phyloP scores from a whole-genome alignment of 2,888 invertebrate genomes.

The Rhagophthalmus giganteus region DNA sequence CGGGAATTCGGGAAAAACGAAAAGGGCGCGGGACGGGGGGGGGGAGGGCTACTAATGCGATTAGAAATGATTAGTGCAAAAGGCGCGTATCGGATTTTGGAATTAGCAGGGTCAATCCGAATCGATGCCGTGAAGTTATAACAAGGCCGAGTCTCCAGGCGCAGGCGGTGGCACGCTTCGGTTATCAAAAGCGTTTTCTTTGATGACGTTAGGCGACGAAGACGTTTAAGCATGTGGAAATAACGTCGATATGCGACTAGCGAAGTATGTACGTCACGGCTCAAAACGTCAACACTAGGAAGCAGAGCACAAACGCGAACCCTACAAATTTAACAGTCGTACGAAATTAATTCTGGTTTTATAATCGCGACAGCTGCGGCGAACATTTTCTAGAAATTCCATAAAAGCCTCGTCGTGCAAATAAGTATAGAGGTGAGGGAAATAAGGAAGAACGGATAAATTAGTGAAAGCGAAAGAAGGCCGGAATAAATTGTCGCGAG shows the following conservation, averaged over 20 bases:
- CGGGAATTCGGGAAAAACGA: too few relatives aligned
- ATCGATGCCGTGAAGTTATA: slow-evolving; percentile 12
- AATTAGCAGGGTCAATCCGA: slow-evolving; percentile 12
- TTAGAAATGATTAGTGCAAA: slow-evolving; percentile 8
- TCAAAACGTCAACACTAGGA: slow-evolving; percentile 18
- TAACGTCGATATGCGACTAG: slow-evolving; percentile 42
- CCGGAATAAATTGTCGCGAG: slow-evolving; percentile 35
- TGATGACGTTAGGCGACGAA: slow-evolving; percentile 44
- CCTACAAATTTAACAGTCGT: slow-evolving; percentile 10
- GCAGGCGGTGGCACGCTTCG: slow-evolving; percentile 47
- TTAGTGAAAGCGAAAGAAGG: slow-evolving; percentile 32
- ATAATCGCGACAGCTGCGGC: slow-evolving; percentile 16
- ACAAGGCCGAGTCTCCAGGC: slow-evolving; percentile 36
- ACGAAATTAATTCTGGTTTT: slow-evolving; percentile 24
- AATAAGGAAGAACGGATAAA: slow-evolving; percentile 22
- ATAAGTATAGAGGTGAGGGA: slow-evolving; percentile 21
- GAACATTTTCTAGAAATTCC: slow-evolving; percentile 10
- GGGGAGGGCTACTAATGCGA: slow-evolving; percentile 5
- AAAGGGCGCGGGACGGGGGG: too few relatives aligned
- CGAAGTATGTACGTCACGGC: slow-evolving; percentile 20
- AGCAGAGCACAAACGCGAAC: slow-evolving; percentile 11
- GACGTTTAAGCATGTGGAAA: slow-evolving; percentile 42
- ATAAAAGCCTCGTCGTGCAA: slow-evolving; percentile 3
- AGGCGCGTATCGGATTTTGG: slow-evolving; percentile 19
- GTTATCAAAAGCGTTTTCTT: slow-evolving; percentile 51